These are phyloP conservation scores for Tolmerus cingulatus DNA, from an alignment of 2,888 invertebrate species.

Conservation along the genomic window DNA sequence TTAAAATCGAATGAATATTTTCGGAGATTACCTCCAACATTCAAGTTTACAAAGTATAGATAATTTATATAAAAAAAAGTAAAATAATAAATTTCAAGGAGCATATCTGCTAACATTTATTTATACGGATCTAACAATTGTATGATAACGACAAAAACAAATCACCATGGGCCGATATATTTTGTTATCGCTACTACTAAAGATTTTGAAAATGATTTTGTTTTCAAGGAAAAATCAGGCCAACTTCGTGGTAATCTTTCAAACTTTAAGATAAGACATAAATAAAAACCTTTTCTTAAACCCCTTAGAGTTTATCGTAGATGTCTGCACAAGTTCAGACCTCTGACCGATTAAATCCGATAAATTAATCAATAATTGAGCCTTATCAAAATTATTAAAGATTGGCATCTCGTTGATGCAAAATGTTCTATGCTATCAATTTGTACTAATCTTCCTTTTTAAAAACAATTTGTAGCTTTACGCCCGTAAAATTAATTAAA, in stretches of 20 bases:
- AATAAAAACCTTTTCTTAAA: neutral
- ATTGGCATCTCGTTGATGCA: neutral
- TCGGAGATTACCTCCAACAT: too few relatives aligned
- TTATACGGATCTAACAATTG: neutral
- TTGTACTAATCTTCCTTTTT: too few relatives aligned
- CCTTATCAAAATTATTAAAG: slow-evolving; percentile 63
- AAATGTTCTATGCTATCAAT: too few relatives aligned
- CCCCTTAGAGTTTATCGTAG: neutral
- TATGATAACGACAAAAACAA: neutral
- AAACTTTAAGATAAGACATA: neutral
- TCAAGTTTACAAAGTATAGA: too few relatives aligned
- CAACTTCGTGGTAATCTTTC: neutral
- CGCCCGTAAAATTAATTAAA: neutral
- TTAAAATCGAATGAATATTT: too few relatives aligned
- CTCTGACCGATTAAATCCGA: neutral
- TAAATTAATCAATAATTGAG: neutral
- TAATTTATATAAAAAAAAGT: too few relatives aligned
- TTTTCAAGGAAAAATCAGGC: neutral
- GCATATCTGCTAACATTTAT: too few relatives aligned
- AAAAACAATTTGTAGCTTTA: too few relatives aligned
- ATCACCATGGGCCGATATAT: neutral
- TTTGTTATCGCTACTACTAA: neutral
- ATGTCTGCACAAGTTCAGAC: neutral
- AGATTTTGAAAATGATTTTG: neutral
- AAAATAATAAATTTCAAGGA: too few relatives aligned